These are phyloP conservation scores for Echeneis naucrates DNA, from an alignment of 2,797 vertebrate genomes.

Conservation along the genomic window DNA sequence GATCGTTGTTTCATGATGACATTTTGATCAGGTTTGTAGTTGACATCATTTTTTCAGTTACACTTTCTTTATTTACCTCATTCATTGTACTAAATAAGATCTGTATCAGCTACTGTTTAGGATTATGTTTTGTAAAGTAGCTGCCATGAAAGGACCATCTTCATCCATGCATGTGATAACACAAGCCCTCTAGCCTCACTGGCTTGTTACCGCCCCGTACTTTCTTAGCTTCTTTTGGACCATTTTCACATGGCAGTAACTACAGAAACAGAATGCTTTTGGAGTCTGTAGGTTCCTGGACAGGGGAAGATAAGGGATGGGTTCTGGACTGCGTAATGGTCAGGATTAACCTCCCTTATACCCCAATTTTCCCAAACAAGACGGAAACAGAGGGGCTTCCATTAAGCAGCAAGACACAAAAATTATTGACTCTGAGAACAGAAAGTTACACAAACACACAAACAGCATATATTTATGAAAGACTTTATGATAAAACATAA, in stretches of 20 bases:
- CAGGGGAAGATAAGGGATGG: conserved; percentile 63
- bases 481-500: not conserved
- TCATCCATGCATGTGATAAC: conserved; percentile 38
- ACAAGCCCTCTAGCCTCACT: conserved; percentile 26
- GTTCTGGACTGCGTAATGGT: conserved; percentile 57
- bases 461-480: not conserved
- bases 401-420: conserved; percentile 9
- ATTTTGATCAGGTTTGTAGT: too few species aligned
- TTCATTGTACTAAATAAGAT: conserved; percentile 9
- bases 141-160: conserved; percentile 24
- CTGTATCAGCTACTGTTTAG: conserved; percentile 15
- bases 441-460: not conserved
- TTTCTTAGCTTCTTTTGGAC: conserved; percentile 38
- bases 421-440: not conserved
- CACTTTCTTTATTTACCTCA: not conserved
- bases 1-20: too few species aligned
- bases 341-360: conserved; percentile 59
- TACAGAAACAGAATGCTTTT: conserved; percentile 62
- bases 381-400: conserved; percentile 7
- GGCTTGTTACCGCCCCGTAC: conserved; percentile 21
- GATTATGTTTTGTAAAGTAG: conserved; percentile 12
- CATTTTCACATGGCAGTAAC: conserved; percentile 63
- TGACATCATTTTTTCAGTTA: not conserved
- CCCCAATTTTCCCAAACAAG: conserved; percentile 24
- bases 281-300: conserved; percentile 59